phyloP scores from a whole-genome alignment of 37 sponge, comb jelly and placozoan species.

The Hexactinellida sp. region DNA sequence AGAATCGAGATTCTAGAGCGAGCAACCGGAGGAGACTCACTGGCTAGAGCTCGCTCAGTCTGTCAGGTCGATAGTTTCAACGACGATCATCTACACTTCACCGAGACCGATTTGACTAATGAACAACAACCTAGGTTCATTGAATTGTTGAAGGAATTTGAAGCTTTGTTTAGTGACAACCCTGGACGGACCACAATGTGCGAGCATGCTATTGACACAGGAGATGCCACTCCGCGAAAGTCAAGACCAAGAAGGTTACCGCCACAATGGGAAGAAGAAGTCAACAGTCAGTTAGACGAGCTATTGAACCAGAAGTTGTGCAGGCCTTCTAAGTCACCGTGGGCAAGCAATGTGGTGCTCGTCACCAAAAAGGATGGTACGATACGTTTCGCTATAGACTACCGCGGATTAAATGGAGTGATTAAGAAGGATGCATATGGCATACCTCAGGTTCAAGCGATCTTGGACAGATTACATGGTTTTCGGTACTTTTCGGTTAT shows the following conservation, averaged over 20 bases:
- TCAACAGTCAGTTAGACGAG: too few relatives aligned
- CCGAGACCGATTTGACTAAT: background rate
- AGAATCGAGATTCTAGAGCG: background rate
- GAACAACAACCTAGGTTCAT: background rate
- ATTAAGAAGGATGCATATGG: too few relatives aligned
- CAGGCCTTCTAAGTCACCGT: conserved; percentile 13
- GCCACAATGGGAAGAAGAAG: too few relatives aligned
- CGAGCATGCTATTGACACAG: conserved; percentile 14
- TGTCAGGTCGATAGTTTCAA: background rate
- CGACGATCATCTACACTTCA: background rate
- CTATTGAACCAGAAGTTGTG: background rate
- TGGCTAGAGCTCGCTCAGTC: background rate
- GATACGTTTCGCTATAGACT: background rate
- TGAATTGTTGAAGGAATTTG: background rate
- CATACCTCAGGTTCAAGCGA: background rate
- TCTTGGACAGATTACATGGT: conserved; percentile 17
- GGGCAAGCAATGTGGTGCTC: conserved; percentile 19
- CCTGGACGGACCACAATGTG: background rate
- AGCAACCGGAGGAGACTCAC: background rate
- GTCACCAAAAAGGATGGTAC: conserved; percentile 19
- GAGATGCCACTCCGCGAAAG: background rate
- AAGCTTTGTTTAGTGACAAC: background rate
- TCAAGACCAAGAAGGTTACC: background rate
- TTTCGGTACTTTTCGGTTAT: too few relatives aligned
- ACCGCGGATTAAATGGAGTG: too few relatives aligned